Conservation (phyloP, 1,140 invertebrate species). For the Plodia interpunctella region DNA sequence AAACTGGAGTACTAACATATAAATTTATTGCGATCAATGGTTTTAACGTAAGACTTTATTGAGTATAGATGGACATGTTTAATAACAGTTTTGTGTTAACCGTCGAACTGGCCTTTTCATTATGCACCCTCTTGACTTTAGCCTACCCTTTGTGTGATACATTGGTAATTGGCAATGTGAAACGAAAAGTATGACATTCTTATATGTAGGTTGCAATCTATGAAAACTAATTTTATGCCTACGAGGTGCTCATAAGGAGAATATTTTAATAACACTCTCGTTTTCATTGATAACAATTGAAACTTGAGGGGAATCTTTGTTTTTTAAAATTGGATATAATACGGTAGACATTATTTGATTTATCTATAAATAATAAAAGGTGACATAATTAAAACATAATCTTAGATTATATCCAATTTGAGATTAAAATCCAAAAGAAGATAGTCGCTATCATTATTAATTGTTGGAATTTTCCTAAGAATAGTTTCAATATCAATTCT, state of each 20-base stretch:
- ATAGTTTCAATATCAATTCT: not conserved
- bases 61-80: not conserved
- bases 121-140: slow-evolving; percentile 30
- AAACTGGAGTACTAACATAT: not conserved
- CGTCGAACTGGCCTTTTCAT: slow-evolving; percentile 28
- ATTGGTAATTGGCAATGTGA: not conserved
- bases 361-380: no score
- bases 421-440: not conserved
- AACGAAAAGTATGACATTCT: slow-evolving; percentile 13
- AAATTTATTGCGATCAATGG: not conserved
- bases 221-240: not conserved
- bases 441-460: not conserved
- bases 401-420: not conserved
- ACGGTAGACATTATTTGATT: no score
- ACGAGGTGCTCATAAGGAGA: not conserved
- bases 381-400: not conserved
- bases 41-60: not conserved
- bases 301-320: no score
- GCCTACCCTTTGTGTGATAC: not conserved
- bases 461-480: not conserved
- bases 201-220: slow-evolving; percentile 9
- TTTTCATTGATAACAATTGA: slow-evolving; percentile 12
- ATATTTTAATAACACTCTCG: slow-evolving; percentile 16
- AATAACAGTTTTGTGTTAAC: slow-evolving; percentile 13
- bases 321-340: no score